These are phyloP conservation scores for Panagrolaimus sp. DNA, from an alignment of 1,140 invertebrate genomes.

Conservation along the genomic window DNA sequence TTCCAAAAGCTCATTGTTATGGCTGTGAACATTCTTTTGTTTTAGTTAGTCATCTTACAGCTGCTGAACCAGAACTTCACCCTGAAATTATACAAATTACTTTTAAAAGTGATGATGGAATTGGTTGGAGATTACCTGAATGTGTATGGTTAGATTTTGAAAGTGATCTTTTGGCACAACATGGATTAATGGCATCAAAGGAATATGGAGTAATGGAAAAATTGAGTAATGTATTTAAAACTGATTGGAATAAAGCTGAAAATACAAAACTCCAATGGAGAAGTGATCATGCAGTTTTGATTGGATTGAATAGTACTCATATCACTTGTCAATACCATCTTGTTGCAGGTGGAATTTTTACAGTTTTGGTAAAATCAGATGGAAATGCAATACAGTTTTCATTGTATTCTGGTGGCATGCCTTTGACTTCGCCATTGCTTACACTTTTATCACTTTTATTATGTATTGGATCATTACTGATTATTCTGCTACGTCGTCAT, in stretches of 20 bases:
- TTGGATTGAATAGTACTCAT: constrained; percentile 45
- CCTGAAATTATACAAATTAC: constrained; percentile 31
- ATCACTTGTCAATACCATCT: constrained; percentile 37
- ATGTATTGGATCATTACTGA: constrained; percentile 26
- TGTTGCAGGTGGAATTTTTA: constrained; percentile 30
- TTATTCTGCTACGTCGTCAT: constrained; percentile 23
- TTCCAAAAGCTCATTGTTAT: constrained; percentile 20
- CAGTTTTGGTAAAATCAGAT: constrained; percentile 31
- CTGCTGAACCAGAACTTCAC: constrained; percentile 14
- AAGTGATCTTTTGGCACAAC: background rate
- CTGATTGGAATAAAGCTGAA: background rate
- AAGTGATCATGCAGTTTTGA: constrained; percentile 19
- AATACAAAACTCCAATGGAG: constrained; percentile 17
- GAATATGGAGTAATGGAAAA: constrained; percentile 2
- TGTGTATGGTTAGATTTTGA: constrained; percentile 28
- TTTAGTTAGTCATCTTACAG: constrained; percentile 18
- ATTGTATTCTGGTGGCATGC: constrained; percentile 17
- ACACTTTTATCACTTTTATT: constrained; percentile 33
- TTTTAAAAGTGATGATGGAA: constrained; percentile 29
- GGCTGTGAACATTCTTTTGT: constrained; percentile 33
- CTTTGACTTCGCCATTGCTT: constrained; percentile 30
- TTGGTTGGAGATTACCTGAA: constrained; percentile 46
- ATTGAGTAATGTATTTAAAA: background rate
- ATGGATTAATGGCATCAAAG: background rate
- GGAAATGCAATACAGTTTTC: constrained; percentile 28